A percentile compares a stretch with the other conserved stretches of the same genome.
These are phyloP conservation scores for Halesus radiatus DNA, from an alignment of 1,140 invertebrate species.

Conservation along the genomic window DNA sequence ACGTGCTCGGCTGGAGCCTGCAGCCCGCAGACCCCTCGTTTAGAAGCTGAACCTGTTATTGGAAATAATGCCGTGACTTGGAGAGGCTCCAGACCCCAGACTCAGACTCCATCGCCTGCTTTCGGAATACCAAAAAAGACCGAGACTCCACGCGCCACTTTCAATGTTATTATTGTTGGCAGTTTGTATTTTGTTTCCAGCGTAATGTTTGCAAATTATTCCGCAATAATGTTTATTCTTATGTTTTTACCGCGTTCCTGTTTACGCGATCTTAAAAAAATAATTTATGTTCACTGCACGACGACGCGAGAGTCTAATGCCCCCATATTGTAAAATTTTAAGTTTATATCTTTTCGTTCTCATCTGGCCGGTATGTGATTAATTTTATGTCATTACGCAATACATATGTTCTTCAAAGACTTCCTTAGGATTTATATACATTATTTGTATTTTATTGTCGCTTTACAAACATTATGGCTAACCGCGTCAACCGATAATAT, in stretches of 20 bases:
- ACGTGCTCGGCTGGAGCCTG: slow-evolving; percentile 23
- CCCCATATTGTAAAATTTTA: no score
- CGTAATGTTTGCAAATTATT: neutral
- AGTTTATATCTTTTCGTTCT: no score
- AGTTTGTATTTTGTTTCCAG: slow-evolving; percentile 25
- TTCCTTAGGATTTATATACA: no score
- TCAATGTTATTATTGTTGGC: no score
- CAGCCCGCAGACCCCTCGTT: neutral
- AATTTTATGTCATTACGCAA: no score
- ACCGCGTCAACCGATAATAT: no score
- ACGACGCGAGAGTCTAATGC: no score
- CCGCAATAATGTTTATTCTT: neutral
- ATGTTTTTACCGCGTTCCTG: neutral
- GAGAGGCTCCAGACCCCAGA: no score
- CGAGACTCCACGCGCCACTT: neutral
- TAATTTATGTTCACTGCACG: neutral
- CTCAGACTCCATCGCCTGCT: slow-evolving; percentile 2
- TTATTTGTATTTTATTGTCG: no score
- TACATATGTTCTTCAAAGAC: no score
- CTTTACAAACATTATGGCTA: no score
- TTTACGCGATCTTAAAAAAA: neutral
- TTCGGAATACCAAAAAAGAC: slow-evolving; percentile 23
- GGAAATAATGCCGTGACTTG: slow-evolving; percentile 27
- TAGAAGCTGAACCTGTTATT: slow-evolving; percentile 33
- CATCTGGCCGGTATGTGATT: no score